Evolutionary conservation across 2,888 invertebrate genomes (phyloP), one percentile per base, ranked within the genome.

Genomic region (Trachelus iudaicus): DNA sequence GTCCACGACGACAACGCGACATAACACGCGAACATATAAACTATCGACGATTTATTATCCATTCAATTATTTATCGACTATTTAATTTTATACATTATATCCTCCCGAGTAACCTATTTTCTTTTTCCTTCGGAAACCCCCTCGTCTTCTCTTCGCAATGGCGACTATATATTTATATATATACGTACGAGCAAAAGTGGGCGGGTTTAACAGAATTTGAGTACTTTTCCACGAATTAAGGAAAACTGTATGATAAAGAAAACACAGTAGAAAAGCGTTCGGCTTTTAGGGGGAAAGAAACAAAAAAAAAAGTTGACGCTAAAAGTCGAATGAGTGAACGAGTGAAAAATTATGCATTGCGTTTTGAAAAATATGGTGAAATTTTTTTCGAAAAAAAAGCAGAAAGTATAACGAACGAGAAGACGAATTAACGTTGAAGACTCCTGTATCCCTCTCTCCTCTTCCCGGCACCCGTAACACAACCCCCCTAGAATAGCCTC

Each of bases 1-100:
- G 23, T 56, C 56, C 56, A 56, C 6, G 56, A 3, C 71, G 71
- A 69, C 69, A 69, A 69, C 13, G 33, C 69, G 69, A 71, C 31
- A 15, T 33, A 71, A 71, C 71, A 34, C 71, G 71, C 71, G 71
- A 33, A 71, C 71, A 23, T 34, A 34, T 71, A 71, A 71, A 71
- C 31, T 71, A 34, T 71, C 71, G 71, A 71, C 71, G 34, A 81
- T 40, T 77, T 81, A 80, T 81, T 79, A 76, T 79, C 77, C 80
- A 75, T 76, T 33, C 56, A 81, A 83, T 81, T 84, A 84, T 84
- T 84, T 84, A 84, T 81, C 76, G 77, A 84, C 83, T 83, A 84
- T 84, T 84, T 84, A 84, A 83, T 83, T 83, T 79, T 81, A 75
- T 82, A 83, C 81, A 79, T 79, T 71, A 71, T 71, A 71, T 71